These are phyloP conservation scores for Cephus runcator DNA, from an alignment of 2,888 invertebrate genomes.

Conservation along the genomic window DNA sequence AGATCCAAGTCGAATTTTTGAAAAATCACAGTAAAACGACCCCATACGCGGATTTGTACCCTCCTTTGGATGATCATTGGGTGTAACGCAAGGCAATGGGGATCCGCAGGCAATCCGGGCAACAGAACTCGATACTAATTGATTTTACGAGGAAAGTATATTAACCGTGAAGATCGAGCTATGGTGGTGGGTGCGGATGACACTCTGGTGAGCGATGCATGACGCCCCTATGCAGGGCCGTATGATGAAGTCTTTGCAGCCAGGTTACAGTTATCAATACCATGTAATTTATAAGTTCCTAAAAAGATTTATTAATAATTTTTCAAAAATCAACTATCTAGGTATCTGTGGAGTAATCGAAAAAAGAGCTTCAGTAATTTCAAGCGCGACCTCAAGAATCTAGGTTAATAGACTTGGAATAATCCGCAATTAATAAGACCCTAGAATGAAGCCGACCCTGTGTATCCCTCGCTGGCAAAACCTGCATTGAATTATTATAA, in stretches of 20 bases:
- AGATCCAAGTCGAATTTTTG: background rate
- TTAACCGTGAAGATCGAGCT: constrained; percentile 55
- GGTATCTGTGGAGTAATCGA: background rate
- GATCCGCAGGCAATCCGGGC: constrained; percentile 1
- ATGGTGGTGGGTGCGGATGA: constrained; percentile 45
- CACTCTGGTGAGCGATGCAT: constrained; percentile 51
- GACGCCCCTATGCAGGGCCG: constrained; percentile 48
- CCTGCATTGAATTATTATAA: constrained; percentile 39
- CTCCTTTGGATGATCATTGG: constrained; percentile 20
- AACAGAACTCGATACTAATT: constrained; percentile 56
- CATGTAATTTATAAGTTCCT: background rate
- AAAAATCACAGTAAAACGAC: background rate
- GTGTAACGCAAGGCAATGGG: constrained; percentile 15
- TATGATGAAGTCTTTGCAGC: background rate
- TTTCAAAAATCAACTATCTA: background rate
- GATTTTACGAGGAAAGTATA: constrained; percentile 52
- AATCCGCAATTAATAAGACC: background rate
- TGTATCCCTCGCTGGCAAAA: background rate
- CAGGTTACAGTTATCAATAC: background rate
- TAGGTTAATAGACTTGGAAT: background rate
- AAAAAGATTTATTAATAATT: background rate
- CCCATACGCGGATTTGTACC: constrained; percentile 4
- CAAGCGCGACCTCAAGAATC: background rate
- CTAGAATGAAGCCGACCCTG: background rate
- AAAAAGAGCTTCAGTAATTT: background rate